Percentiles rank a stretch among this genome's conserved stretches.
Conservation (phyloP, 2,797 vertebrate species). For the Balearica regulorum region DNA sequence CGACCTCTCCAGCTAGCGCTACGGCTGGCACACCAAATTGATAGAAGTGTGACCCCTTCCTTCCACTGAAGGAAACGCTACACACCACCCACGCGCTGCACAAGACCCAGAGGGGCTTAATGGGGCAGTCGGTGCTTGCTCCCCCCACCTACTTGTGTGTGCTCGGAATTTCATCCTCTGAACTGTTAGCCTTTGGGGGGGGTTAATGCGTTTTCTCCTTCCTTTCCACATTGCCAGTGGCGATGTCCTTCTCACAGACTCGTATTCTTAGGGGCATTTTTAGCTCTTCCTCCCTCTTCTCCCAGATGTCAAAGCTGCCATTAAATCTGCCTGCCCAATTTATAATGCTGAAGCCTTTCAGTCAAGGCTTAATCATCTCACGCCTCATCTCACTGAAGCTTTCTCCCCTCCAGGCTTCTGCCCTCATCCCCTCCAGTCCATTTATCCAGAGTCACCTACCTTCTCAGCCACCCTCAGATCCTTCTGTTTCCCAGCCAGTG, state of each 20-base stretch:
- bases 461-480: slow-evolving; percentile 44
- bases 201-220: background rate
- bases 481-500: slow-evolving; percentile 8
- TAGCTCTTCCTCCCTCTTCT: slow-evolving; percentile 35
- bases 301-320: slow-evolving; percentile 28
- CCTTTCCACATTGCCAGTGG: slow-evolving; percentile 40
- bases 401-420: slow-evolving; percentile 61
- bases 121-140: background rate
- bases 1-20: background rate
- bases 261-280: slow-evolving; percentile 31
- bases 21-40: background rate
- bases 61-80: background rate
- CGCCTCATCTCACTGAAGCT: slow-evolving; percentile 43
- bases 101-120: background rate
- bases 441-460: slow-evolving; percentile 53
- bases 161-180: background rate
- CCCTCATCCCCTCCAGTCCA: slow-evolving; percentile 44
- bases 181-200: background rate
- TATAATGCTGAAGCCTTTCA: slow-evolving; percentile 50
- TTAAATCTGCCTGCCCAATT: slow-evolving; percentile 45
- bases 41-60: background rate
- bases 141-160: background rate
- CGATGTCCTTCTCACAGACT: slow-evolving; percentile 12
- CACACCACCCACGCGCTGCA: background rate
- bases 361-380: slow-evolving; percentile 46